phyloP scores from a whole-genome alignment of 2,888 invertebrate species.

The Subacronicta megacephala region DNA sequence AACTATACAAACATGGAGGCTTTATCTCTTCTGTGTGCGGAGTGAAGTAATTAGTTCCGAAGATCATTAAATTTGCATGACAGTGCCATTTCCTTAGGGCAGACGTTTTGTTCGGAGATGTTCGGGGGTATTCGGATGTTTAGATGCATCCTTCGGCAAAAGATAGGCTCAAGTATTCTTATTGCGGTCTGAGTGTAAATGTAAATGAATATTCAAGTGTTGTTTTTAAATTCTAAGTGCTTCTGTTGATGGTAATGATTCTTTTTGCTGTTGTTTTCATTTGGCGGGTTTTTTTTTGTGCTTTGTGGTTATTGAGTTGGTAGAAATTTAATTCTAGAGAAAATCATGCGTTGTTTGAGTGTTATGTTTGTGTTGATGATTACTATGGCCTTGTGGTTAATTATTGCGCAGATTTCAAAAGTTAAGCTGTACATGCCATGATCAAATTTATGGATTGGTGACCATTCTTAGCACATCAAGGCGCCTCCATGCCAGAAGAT shows the following conservation, averaged over 20 bases:
- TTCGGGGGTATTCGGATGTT: slow-evolving; percentile 59
- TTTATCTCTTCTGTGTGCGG: slow-evolving; percentile 71
- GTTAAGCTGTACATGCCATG: too few species aligned
- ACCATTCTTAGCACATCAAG: too few species aligned
- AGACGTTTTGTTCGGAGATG: slow-evolving; percentile 48
- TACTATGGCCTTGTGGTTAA: too few species aligned
- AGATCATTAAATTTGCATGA: slow-evolving; percentile 80
- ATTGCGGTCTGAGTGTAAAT: slow-evolving; percentile 44
- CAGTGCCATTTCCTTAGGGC: slow-evolving; percentile 70
- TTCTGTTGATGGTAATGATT: slow-evolving; percentile 36
- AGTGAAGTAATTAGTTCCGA: slow-evolving; percentile 81
- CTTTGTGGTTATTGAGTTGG: background rate
- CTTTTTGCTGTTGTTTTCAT: slow-evolving; percentile 19
- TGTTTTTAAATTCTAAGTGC: slow-evolving; percentile 49
- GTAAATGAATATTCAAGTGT: slow-evolving; percentile 75
- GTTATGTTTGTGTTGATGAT: background rate
- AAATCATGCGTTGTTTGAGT: slow-evolving; percentile 16
- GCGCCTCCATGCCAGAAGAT: too few species aligned
- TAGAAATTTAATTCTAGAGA: background rate
- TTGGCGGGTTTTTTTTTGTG: slow-evolving; percentile 4
- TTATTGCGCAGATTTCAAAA: too few species aligned
- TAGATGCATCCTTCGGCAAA: slow-evolving; percentile 76
- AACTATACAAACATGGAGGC: slow-evolving; percentile 77
- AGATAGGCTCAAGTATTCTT: slow-evolving; percentile 62
- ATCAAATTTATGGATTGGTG: too few species aligned